Base-by-base conservation (phyloP, 2,888 invertebrate genomes). In the Apomyelois bistriatella region DNA sequence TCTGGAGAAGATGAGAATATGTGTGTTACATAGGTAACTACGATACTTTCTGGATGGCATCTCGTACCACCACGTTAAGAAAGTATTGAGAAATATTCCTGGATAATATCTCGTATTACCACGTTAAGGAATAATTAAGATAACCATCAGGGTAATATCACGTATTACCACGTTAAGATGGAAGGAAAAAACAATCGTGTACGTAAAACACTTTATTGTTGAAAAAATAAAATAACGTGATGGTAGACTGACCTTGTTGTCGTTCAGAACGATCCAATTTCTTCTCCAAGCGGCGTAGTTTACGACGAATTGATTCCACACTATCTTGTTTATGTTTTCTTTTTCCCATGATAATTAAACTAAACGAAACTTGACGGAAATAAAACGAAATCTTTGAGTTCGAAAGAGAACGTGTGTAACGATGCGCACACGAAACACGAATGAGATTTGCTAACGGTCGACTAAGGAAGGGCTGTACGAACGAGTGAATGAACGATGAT, bases 61-160 rank as follows among this genome's bases (percentile, higher is more conserved):
- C 41, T 7, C 17, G 41, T 41, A 5, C 8, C 17, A 41, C 17
- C 16, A 17, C 41, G 2, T 40, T 41, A 17, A 17, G 41, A 10
- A 41, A 41, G 12, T 37, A 32, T 5, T 9, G 2, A 32, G 32
- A 3, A 12, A 12, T 37, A 12, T 41, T 41, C 8, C 41, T 17
- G 41, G 41, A 41, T 41, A 16, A 41, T 17, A 41, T 41, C 41
- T 10, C 41, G 41, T 41, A 17, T 41, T 17, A 41, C 41, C 16
- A 41, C 41, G 1, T 40, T 41, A 17, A 41, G 41, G 17, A 41
- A 41, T 7, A 17, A 41, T 8, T n/a, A 41, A 10, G 1, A 17
- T 7, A 16, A 3, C 16, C 16, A 8, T 41, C 41, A 3, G 41
- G 41, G 5, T 17, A 17, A 17, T 17, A 41, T 41, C 41, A 1